Base-by-base conservation (phyloP, 2,113 vertebrate species). In the Corapipo altera region DNA sequence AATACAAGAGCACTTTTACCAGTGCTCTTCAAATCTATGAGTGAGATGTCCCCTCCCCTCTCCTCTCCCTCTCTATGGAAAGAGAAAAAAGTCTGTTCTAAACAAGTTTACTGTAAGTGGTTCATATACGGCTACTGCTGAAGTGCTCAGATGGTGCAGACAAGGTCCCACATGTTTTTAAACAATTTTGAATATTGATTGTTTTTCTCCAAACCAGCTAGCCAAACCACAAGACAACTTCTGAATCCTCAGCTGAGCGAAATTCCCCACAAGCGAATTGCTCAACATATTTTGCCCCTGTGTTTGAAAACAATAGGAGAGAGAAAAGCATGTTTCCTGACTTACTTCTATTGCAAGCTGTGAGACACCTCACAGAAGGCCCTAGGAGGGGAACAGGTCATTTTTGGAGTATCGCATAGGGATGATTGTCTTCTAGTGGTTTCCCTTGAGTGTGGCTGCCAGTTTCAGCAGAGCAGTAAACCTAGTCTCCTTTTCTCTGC, bases 171-270 rank as follows among this genome's bases (percentile, higher is more conserved):
- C 69, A 89, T 84, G 48, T 41, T 93, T 95, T 92, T 65, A 93
- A 87, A 82, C 75, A 67, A 71, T 62, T 91, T 84, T 92, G 19
- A 78, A 76, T 52, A 48, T 78, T 70, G 41, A 17, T 93, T 67
- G 10, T 35, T 86, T 86, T 65, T 81, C 30, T 88, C 35, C 17
- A 2, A 89, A 49, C 35, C 64, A 84, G 22, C 39, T 39, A 78
- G 89, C 84, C 86, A 96, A 96, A 93, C 93, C 91, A 69, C 80
- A 93, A 72, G 70, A 81, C 73, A 91, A 87, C 76, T 96, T 96
- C 83, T 95, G 91, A 88, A 86, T 92, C 79, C 73, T 84, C 62
- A 81, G 4, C 28, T 81, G 86, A 92, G 41, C 58, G 73, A 91
- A 96, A 84, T 19, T 84, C 46, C 61, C 77, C 89, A 87, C 57